phyloP scores from a whole-genome alignment of 2,113 vertebrate genomes.

The Ptychochromis oligacanthus region DNA sequence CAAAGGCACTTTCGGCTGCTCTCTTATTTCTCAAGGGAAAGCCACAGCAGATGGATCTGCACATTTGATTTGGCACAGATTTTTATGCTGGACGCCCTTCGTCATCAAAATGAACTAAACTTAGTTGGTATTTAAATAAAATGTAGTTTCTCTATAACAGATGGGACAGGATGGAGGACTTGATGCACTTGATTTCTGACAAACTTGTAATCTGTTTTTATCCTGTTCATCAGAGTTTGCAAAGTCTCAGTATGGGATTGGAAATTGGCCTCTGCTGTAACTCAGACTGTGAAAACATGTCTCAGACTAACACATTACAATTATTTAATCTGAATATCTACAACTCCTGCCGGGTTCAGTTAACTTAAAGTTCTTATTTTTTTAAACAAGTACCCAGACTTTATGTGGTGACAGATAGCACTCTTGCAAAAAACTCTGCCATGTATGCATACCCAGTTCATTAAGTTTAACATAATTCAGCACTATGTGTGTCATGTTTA shows the following conservation, averaged over 20 bases:
- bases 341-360: background rate
- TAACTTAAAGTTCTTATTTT: background rate
- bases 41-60: no score
- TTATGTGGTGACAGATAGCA: background rate
- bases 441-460: rapidly evolving
- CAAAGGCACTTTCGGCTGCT: no score
- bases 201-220: no score
- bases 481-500: background rate
- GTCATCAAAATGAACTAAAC: no score
- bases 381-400: background rate
- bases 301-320: background rate
- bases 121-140: no score
- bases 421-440: background rate
- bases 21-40: no score
- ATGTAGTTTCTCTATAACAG: no score
- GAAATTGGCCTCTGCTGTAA: background rate
- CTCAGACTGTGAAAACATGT: background rate
- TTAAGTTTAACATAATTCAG: background rate
- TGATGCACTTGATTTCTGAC: background rate
- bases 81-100: no score
- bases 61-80: no score
- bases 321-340: background rate
- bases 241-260: no score
- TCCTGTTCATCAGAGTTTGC: background rate
- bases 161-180: background rate